Evolutionary conservation across 2,797 vertebrate genomes (phyloP).

Genomic region (Helarctos malayanus): DNA sequence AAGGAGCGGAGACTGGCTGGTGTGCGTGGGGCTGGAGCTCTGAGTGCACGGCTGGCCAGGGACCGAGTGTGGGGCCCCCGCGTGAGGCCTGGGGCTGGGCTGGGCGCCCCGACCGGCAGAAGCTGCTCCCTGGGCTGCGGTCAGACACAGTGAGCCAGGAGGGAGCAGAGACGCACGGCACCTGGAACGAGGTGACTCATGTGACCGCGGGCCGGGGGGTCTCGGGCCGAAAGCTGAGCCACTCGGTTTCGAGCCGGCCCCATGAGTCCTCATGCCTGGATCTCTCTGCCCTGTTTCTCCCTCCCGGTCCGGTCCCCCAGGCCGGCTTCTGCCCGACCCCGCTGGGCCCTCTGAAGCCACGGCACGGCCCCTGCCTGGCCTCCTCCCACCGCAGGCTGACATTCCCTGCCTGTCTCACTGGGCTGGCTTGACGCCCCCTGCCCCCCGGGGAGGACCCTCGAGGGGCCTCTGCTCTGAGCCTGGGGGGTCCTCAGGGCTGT

Average conservation of each 20-base stretch:
- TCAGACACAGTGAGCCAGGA: neutral
- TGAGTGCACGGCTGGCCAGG: accelerated
- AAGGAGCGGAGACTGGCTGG: accelerated
- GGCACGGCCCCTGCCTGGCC: neutral
- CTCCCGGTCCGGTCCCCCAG: neutral
- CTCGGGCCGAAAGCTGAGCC: neutral
- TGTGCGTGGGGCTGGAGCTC: too few relatives aligned
- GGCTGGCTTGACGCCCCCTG: neutral
- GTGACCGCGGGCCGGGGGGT: neutral
- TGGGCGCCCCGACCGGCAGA: neutral
- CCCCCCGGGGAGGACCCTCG: neutral
- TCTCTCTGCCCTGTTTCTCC: neutral
- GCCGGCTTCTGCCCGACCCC: neutral
- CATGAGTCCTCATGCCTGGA: neutral
- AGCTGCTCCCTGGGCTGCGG: neutral
- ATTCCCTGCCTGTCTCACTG: neutral
- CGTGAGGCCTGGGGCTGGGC: neutral
- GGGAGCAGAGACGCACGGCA: neutral
- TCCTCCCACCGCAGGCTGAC: neutral
- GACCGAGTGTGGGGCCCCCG: accelerated
- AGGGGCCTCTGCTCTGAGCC: neutral
- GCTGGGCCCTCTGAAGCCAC: neutral
- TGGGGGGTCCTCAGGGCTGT: neutral
- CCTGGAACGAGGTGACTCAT: neutral
- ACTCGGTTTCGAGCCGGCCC: neutral